Percentiles rank a stretch among this genome's conserved stretches.
Conservation (phyloP, 1,140 invertebrate species). For the Orchestia grillus region DNA sequence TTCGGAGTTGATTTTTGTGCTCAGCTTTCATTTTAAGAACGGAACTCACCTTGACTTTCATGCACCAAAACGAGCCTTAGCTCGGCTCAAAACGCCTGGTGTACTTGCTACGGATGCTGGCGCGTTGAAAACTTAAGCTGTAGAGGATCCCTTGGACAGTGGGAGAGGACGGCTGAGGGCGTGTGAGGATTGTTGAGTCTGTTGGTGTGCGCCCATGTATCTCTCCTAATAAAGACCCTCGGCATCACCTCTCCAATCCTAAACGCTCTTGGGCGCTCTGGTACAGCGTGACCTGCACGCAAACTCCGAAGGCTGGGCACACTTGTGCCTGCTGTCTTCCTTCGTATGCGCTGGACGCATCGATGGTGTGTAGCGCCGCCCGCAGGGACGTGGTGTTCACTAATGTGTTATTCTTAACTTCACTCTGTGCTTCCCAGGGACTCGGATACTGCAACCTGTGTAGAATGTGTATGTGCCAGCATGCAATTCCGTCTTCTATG, state of each 20-base stretch:
- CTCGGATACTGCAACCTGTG: too few species aligned
- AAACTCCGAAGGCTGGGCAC: not conserved
- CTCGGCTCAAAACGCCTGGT: not conserved
- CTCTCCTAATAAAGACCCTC: not conserved
- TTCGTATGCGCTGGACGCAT: not conserved
- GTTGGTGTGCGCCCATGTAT: constrained; percentile 10
- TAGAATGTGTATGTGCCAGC: too few species aligned
- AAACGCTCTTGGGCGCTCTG: constrained; percentile 14
- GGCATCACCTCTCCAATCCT: not conserved
- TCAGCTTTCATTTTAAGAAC: not conserved
- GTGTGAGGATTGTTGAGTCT: not conserved
- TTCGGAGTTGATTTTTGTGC: not conserved
- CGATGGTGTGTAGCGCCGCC: not conserved
- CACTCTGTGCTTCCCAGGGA: too few species aligned
- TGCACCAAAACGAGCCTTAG: not conserved
- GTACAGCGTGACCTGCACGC: constrained; percentile 11
- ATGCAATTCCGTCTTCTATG: too few species aligned
- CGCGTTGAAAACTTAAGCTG: not conserved
- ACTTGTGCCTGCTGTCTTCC: not conserved
- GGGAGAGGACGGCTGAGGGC: not conserved
- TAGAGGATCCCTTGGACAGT: not conserved
- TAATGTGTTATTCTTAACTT: too few species aligned
- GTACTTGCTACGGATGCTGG: too few species aligned
- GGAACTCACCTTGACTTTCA: not conserved
- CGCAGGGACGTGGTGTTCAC: too few species aligned